Evolutionary conservation across 2,113 vertebrate species (phyloP).

Genomic region (Todiramphus saurophagus): DNA sequence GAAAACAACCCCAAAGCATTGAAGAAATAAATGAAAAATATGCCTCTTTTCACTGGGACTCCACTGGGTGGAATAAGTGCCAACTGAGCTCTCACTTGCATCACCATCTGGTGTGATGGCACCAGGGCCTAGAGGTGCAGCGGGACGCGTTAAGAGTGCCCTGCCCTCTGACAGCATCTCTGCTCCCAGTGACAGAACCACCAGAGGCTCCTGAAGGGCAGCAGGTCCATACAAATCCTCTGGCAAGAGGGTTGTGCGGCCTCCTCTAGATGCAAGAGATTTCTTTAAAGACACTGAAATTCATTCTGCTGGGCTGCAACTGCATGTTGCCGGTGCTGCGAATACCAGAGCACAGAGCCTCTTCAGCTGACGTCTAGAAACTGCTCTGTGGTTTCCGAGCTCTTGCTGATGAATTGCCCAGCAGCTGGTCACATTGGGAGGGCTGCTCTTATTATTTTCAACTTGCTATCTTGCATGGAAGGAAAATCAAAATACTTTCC

Average conservation of each 20-base stretch:
- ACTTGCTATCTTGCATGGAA: neutral
- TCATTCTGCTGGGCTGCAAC: neutral
- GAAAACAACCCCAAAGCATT: slow-evolving; percentile 18
- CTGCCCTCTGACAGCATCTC: neutral
- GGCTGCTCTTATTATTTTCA: slow-evolving; percentile 20
- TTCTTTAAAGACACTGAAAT: neutral
- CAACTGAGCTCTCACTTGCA: neutral
- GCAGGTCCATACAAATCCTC: neutral
- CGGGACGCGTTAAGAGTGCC: neutral
- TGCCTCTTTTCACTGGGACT: neutral
- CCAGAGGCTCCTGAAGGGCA: neutral
- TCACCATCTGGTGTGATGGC: neutral
- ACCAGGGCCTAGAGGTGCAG: neutral
- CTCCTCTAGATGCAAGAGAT: neutral
- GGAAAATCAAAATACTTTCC: slow-evolving; percentile 53
- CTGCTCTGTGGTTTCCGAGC: neutral
- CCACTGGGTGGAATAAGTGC: neutral
- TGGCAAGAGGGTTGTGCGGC: neutral
- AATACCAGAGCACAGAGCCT: neutral
- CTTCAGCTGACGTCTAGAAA: neutral
- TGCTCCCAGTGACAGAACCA: neutral
- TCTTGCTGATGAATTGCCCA: slow-evolving; percentile 16
- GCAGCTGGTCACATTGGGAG: neutral
- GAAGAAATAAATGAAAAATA: slow-evolving; percentile 34
- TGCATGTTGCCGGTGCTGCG: neutral